Evolutionary conservation across 1,140 invertebrate species (phyloP), one percentile per base, ranked within the genome.

Genomic region (Pomacea maculata): DNA sequence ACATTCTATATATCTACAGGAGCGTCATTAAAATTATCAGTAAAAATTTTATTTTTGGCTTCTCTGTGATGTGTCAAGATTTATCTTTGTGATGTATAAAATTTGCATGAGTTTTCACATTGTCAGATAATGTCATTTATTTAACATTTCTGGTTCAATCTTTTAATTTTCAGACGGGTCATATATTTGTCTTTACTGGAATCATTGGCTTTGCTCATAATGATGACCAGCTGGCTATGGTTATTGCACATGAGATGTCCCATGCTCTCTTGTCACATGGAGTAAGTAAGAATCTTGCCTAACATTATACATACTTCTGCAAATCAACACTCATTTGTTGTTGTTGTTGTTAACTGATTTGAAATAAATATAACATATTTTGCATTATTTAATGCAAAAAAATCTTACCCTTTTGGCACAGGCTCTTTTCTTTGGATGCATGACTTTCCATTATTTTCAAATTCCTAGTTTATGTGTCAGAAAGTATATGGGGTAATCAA

Each of bases 211-310:
- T 94, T 29, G 92, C 92, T 19, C 85, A 91, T 68, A 93, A 91
- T 85, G 93, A 94, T 82, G 94, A 95, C 87, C 93, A 95, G 86
- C 86, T 95, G 6, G 94, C 92, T 45, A 88, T 93, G 73, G 89
- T 95, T 75, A 86, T 95, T 61, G 92, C 92, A 29, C 94, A 95
- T 89, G 94, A 95, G 90, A 94, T 95, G 90, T 92, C 94, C 61
- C 94, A 95, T 89, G 92, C 92, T 75, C 82, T 95, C 1, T 87
- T 95, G 25, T 90, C 90, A 75, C 94, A 95, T 91, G 89, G 90
- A 9, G 94, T 94, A 92, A 91, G 91, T 88, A 52, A 1, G 15
- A 17, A 14, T 17, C 57, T 61, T 17, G 15, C 11, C 1, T 61
- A 6, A 11, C 57, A 3, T 45, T 45, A 45, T 45, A 17, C 57